phyloP scores from a whole-genome alignment of 2,113 vertebrate species.

The Phalacrocorax carbo region DNA sequence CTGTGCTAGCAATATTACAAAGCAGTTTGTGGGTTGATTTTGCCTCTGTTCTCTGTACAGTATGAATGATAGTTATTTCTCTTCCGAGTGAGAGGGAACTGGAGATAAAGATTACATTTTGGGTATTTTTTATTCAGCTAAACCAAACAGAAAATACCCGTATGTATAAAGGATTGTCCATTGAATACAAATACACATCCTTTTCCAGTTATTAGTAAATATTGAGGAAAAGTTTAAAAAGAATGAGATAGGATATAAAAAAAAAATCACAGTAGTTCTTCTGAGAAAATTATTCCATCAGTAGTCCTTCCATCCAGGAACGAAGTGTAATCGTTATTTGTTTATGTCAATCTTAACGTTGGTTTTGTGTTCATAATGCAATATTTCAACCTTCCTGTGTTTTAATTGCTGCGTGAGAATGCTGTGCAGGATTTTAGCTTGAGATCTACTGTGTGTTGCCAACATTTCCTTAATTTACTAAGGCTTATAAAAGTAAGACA shows the following conservation, averaged over 20 bases:
- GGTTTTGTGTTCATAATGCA: not conserved
- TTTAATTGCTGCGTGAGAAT: not conserved
- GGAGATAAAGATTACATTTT: not conserved
- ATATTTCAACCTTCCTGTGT: not conserved
- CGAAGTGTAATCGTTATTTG: not conserved
- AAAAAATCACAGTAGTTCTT: not conserved
- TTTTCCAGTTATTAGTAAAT: not conserved
- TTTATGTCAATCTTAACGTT: not conserved
- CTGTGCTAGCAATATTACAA: not conserved
- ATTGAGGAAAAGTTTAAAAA: not conserved
- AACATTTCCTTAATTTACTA: slow-evolving; percentile 29
- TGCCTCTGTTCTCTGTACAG: not conserved
- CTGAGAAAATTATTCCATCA: not conserved
- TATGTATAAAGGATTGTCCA: not conserved
- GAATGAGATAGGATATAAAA: not conserved
- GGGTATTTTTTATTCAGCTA: not conserved
- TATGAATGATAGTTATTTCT: not conserved
- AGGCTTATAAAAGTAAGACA: slow-evolving; percentile 46
- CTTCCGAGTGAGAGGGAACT: not conserved
- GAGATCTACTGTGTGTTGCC: not conserved
- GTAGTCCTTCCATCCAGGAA: not conserved
- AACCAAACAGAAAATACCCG: not conserved
- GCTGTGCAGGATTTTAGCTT: not conserved
- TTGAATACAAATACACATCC: not conserved
- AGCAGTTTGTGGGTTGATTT: not conserved